Evolutionary conservation across 2,888 invertebrate genomes (phyloP).

Genomic region (Volucella zonaria): DNA sequence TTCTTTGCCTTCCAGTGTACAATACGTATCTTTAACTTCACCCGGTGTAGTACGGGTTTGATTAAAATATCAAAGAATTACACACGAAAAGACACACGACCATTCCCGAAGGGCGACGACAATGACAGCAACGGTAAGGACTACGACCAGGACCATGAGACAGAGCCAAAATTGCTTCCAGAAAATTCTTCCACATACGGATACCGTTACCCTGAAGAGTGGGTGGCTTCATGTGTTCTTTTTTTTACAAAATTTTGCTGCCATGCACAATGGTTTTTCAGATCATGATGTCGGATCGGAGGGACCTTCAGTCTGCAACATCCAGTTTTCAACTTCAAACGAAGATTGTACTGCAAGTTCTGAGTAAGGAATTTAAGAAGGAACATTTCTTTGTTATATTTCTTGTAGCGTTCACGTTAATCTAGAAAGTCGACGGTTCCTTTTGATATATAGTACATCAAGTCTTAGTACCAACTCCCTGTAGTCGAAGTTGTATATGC

Average conservation of each 20-base stretch:
- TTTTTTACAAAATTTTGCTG: conserved; percentile 30
- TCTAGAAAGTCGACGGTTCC: conserved; percentile 24
- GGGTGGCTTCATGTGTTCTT: conserved; percentile 4
- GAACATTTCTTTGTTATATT: conserved; percentile 31
- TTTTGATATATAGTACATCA: too few species aligned
- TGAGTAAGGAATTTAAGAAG: conserved; percentile 45
- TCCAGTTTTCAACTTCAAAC: not conserved
- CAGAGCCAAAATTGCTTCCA: not conserved
- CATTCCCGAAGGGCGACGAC: conserved; percentile 17
- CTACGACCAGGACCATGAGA: not conserved
- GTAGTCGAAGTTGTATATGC: not conserved
- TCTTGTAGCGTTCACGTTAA: conserved; percentile 21
- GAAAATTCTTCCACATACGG: conserved; percentile 4
- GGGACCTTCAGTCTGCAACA: not conserved
- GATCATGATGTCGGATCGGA: conserved; percentile 31
- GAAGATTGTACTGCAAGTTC: conserved; percentile 34
- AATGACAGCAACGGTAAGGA: not conserved
- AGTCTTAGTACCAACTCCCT: not conserved
- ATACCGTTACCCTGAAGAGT: too few species aligned
- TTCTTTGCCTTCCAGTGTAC: conserved; percentile 31
- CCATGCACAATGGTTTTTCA: conserved; percentile 35
- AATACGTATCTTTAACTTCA: conserved; percentile 11
- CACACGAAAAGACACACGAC: conserved; percentile 42
- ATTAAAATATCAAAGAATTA: conserved; percentile 69
- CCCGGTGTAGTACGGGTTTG: conserved; percentile 45